These are phyloP conservation scores for Drosophila austrosaltans DNA, from an alignment of 2,888 invertebrate genomes.

Conservation along the genomic window DNA sequence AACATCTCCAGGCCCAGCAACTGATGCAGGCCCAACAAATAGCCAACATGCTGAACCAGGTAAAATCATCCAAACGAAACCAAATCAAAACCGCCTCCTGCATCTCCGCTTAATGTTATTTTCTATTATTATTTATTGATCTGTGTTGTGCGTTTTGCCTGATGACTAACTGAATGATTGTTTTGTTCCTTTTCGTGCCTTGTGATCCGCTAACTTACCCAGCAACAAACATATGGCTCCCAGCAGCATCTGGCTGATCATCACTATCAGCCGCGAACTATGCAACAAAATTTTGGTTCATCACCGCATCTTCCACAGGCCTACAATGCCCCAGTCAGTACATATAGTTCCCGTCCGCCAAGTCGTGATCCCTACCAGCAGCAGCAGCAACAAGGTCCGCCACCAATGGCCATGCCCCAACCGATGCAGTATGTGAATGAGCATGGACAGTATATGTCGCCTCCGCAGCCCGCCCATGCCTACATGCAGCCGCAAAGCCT, in stretches of 20 bases:
- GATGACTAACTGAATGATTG: slow-evolving; percentile 50
- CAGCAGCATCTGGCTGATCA: slow-evolving; percentile 85
- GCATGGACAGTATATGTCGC: slow-evolving; percentile 82
- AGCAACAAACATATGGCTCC: slow-evolving; percentile 85
- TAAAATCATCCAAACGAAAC: slow-evolving; percentile 54
- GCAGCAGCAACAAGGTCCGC: slow-evolving; percentile 64
- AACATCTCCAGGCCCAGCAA: slow-evolving; percentile 86
- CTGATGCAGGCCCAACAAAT: slow-evolving; percentile 86
- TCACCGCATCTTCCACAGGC: slow-evolving; percentile 83
- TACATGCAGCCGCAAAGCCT: slow-evolving; percentile 75
- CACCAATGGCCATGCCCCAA: slow-evolving; percentile 62
- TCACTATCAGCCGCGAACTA: slow-evolving; percentile 80
- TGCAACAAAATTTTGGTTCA: slow-evolving; percentile 82
- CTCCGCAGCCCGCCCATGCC: slow-evolving; percentile 78
- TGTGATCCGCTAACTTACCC: slow-evolving; percentile 19
- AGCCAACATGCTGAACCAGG: slow-evolving; percentile 83
- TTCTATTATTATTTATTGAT: slow-evolving; percentile 15
- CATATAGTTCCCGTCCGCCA: slow-evolving; percentile 82
- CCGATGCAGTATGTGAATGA: slow-evolving; percentile 84
- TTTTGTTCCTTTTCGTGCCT: slow-evolving; percentile 4
- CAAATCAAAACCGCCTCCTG: slow-evolving; percentile 13
- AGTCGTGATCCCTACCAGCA: slow-evolving; percentile 83
- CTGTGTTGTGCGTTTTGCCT: slow-evolving; percentile 25
- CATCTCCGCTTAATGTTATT: slow-evolving; percentile 13
- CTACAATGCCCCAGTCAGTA: slow-evolving; percentile 77